Conservation (phyloP, 2,888 invertebrate species). For the Mesochorus sp. region DNA sequence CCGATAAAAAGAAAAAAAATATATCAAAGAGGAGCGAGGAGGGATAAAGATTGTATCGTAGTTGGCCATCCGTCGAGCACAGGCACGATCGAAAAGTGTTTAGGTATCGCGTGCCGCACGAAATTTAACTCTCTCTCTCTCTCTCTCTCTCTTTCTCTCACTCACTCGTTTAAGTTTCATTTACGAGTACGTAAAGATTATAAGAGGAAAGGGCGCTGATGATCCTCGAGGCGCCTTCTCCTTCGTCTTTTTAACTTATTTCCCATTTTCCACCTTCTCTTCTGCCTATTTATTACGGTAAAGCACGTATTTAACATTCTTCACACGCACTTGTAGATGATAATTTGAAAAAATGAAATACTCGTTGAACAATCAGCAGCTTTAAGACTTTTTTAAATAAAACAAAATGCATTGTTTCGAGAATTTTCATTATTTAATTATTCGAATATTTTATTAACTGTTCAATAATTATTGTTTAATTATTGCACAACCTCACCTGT, state of each 20-base stretch:
- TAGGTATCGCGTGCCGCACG: slow-evolving; percentile 66
- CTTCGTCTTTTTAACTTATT: slow-evolving; percentile 32
- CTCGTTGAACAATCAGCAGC: too few species aligned
- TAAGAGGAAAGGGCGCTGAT: slow-evolving; percentile 21
- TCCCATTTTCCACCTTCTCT: slow-evolving; percentile 33
- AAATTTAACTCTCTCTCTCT: too few species aligned
- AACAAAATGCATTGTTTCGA: too few species aligned
- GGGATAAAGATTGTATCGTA: slow-evolving; percentile 12
- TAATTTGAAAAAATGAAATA: too few species aligned
- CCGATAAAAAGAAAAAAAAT: slow-evolving; percentile 34
- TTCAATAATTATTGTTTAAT: too few species aligned
- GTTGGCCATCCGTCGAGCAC: slow-evolving; percentile 24
- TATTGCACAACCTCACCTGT: too few species aligned
- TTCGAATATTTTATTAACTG: too few species aligned
- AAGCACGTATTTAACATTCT: background rate
- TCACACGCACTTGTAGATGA: too few species aligned
- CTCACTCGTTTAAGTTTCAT: slow-evolving; percentile 73
- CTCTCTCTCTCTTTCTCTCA: too few species aligned
- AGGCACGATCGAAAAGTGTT: slow-evolving; percentile 35
- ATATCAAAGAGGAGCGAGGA: background rate
- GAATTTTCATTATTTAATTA: too few species aligned
- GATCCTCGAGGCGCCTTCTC: slow-evolving; percentile 29
- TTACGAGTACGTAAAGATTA: slow-evolving; percentile 63
- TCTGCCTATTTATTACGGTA: background rate
- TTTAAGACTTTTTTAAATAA: too few species aligned